Percentiles rank a stretch among this genome's conserved stretches.
These are phyloP conservation scores for Pammene fasciana DNA, from an alignment of 2,888 invertebrate species.

Conservation along the genomic window DNA sequence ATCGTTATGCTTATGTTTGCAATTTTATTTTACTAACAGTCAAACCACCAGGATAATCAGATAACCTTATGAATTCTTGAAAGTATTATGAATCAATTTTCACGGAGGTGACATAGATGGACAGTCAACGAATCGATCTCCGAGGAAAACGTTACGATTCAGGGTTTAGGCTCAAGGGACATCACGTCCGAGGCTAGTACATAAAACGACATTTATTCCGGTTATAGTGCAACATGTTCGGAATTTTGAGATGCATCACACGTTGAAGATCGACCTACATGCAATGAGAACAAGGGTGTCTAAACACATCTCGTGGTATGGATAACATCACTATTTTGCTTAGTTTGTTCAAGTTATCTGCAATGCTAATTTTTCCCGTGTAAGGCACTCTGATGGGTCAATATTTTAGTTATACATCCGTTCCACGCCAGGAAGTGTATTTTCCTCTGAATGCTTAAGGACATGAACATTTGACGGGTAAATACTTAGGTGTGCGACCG, in stretches of 20 bases:
- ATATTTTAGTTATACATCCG: slow-evolving; percentile 72
- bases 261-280: slow-evolving; percentile 32
- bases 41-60: background rate
- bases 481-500: slow-evolving; percentile 6
- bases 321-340: slow-evolving; percentile 6
- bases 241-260: slow-evolving; percentile 37
- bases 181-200: slow-evolving; percentile 66
- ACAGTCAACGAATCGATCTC: slow-evolving; percentile 36
- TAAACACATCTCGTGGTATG: slow-evolving; percentile 13
- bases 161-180: slow-evolving; percentile 63
- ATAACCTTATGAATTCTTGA: slow-evolving; percentile 44
- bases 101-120: slow-evolving; percentile 1
- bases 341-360: slow-evolving; percentile 26
- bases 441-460: slow-evolving; percentile 52
- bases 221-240: slow-evolving; percentile 41
- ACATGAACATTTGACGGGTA: slow-evolving; percentile 25
- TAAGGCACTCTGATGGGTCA: slow-evolving; percentile 50
- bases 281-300: slow-evolving; percentile 36
- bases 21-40: background rate
- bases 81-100: slow-evolving; percentile 13
- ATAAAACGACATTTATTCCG: slow-evolving; percentile 46
- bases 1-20: slow-evolving; percentile 1
- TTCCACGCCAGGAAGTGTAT: slow-evolving; percentile 61
- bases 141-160: slow-evolving; percentile 46
- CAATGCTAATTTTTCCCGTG: slow-evolving; percentile 23